Conservation (phyloP, 2,113 vertebrate genomes). For the Spea multiplicata region DNA sequence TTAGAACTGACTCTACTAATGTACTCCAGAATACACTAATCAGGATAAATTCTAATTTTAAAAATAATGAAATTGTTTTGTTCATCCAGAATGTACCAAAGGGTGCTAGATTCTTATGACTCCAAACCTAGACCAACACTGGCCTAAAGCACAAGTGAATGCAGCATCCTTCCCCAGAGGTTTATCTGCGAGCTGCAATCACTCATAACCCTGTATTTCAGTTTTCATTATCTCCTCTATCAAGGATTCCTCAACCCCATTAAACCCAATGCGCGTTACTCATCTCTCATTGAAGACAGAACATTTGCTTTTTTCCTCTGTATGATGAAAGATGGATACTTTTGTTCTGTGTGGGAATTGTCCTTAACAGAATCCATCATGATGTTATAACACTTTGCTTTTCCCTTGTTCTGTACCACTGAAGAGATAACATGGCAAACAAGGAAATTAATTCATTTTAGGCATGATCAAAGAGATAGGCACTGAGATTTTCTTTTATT, state of each 20-base stretch:
- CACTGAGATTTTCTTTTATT: conserved; percentile 34
- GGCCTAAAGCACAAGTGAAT: no score
- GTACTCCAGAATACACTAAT: no score
- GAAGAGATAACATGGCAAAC: conserved; percentile 38
- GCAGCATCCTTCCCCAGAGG: not conserved
- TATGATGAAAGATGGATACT: conserved; percentile 38
- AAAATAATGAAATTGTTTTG: no score
- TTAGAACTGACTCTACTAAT: no score
- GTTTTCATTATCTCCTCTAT: conserved; percentile 39
- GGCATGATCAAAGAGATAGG: conserved; percentile 41
- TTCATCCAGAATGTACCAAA: no score
- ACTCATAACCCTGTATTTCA: conserved; percentile 21
- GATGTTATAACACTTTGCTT: conserved; percentile 36
- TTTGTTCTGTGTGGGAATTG: conserved; percentile 36
- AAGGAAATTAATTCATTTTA: conserved; percentile 47
- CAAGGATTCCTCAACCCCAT: conserved; percentile 43
- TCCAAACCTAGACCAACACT: no score
- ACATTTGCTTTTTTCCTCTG: conserved; percentile 31
- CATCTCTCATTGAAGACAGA: conserved; percentile 33
- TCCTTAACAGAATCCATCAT: conserved; percentile 35
- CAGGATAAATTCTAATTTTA: no score
- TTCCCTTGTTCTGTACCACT: conserved; percentile 36
- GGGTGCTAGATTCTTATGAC: no score
- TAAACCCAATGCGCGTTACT: conserved; percentile 29
- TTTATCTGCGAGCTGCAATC: conserved; percentile 18